Conservation (phyloP, 2,888 invertebrate species). For the Ferrisia virgata region DNA sequence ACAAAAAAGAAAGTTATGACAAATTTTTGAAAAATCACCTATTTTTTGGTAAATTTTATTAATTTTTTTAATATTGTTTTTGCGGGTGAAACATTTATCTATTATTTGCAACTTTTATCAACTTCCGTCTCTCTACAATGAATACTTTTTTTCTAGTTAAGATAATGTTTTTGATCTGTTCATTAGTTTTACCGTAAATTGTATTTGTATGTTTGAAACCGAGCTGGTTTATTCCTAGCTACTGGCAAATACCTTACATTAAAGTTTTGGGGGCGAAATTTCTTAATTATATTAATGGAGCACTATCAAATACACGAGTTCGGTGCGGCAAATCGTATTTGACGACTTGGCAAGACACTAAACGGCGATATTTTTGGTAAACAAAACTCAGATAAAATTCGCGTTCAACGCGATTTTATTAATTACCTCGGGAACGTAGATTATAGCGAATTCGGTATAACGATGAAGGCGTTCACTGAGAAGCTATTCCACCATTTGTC, state of each 20-base stretch:
- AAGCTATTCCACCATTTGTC: background rate
- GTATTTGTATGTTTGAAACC: too few species aligned
- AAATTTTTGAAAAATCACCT: too few species aligned
- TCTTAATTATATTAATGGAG: constrained; percentile 3
- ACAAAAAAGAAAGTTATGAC: too few species aligned
- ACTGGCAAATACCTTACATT: background rate
- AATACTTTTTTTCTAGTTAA: too few species aligned
- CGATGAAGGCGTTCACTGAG: background rate
- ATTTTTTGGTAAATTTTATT: too few species aligned
- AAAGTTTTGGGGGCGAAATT: background rate
- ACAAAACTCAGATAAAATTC: constrained; percentile 14
- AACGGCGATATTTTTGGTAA: constrained; percentile 13
- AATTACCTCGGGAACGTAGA: constrained; percentile 5
- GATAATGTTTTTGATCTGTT: too few species aligned
- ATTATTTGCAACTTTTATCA: too few species aligned
- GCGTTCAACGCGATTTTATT: constrained; percentile 2
- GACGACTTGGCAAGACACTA: constrained; percentile 9
- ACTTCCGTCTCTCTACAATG: too few species aligned
- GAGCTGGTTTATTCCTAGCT: too few species aligned
- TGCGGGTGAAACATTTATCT: too few species aligned
- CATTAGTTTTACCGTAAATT: too few species aligned
- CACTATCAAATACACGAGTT: background rate
- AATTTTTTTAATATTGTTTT: too few species aligned
- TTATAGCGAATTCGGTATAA: background rate
- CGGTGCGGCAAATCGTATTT: background rate